phyloP scores from a whole-genome alignment of 2,888 invertebrate genomes.

The Busseola fusca region DNA sequence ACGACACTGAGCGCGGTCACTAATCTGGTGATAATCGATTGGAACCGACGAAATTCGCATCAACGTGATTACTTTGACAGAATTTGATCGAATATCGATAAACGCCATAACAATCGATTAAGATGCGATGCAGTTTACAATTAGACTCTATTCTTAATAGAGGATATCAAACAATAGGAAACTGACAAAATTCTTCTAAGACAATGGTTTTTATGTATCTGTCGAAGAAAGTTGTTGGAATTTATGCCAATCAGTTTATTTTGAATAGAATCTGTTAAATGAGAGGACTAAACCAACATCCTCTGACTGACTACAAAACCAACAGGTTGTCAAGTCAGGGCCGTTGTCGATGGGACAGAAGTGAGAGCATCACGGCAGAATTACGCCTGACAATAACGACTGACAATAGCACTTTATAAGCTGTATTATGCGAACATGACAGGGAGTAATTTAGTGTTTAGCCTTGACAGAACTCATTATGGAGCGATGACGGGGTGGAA shows the following conservation, averaged over 20 bases:
- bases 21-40: conserved; percentile 58
- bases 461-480: conserved; percentile 73
- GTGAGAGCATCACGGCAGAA: conserved; percentile 29
- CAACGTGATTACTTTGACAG: conserved; percentile 57
- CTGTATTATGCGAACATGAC: conserved; percentile 61
- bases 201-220: not conserved
- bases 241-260: not conserved
- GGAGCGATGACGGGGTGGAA: conserved; percentile 73
- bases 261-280: not conserved
- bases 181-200: not conserved
- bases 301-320: conserved; percentile 14
- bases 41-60: conserved; percentile 54
- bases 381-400: conserved; percentile 45
- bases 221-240: not conserved
- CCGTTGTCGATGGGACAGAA: conserved; percentile 5
- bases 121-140: conserved; percentile 47
- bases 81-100: conserved; percentile 59
- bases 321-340: conserved; percentile 25
- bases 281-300: not conserved
- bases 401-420: conserved; percentile 59
- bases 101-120: conserved; percentile 54
- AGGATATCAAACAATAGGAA: conserved; percentile 6
- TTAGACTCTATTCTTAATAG: conserved; percentile 41
- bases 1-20: conserved; percentile 48
- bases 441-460: conserved; percentile 65